Evolutionary conservation across 2,797 vertebrate genomes (phyloP).

Genomic region (Nyctibius grandis): DNA sequence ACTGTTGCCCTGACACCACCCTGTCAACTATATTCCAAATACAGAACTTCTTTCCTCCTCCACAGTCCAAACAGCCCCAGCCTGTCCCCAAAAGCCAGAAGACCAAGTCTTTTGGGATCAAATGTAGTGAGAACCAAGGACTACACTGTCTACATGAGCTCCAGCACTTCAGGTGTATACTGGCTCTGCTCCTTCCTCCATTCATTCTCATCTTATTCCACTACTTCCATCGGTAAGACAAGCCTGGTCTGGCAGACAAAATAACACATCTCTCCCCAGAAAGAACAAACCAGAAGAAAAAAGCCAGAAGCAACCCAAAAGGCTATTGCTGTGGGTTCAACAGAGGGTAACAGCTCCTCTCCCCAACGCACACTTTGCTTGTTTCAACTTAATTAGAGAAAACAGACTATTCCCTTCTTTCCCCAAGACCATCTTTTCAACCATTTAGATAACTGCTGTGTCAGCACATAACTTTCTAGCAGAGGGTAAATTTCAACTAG

Average conservation of each 20-base stretch:
- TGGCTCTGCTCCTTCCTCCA: neutral
- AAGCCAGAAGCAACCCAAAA: neutral
- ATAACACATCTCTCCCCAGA: neutral
- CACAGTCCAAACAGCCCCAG: neutral
- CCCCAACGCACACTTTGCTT: fast-evolving
- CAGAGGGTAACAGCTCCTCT: neutral
- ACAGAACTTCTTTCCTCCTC: neutral
- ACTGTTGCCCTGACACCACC: no score
- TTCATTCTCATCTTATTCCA: neutral
- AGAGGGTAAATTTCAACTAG: neutral
- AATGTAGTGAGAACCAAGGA: neutral
- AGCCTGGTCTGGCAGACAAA: neutral
- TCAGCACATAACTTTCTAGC: neutral
- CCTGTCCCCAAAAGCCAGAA: neutral
- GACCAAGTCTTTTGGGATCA: neutral
- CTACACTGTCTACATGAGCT: fast-evolving
- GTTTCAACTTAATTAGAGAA: neutral
- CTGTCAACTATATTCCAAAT: no score
- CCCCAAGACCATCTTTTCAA: neutral
- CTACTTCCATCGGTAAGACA: neutral
- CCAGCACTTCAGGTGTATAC: no score
- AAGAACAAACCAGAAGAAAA: neutral
- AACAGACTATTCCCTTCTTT: neutral
- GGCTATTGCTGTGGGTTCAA: neutral
- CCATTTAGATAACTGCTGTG: neutral